A percentile compares a stretch with the other conserved stretches of the same genome.
Evolutionary conservation across 2,113 vertebrate species (phyloP).

Genomic region (Nerophis lumbriciformis): DNA sequence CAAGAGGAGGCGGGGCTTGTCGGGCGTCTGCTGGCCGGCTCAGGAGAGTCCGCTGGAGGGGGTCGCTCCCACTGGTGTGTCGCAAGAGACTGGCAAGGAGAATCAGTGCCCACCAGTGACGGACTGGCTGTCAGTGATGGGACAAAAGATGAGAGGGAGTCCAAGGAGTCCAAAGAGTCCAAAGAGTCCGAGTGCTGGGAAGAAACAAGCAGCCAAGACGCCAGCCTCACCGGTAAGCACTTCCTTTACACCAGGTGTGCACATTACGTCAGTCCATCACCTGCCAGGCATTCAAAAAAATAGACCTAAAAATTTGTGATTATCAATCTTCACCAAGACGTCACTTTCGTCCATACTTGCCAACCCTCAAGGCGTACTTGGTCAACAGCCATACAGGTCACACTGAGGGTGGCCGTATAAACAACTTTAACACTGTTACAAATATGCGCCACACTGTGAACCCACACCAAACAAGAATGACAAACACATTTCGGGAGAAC

Average conservation of each 20-base stretch:
- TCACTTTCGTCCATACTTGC: too few species aligned
- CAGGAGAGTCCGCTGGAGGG: constrained; percentile 23
- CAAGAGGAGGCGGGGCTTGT: constrained; percentile 70
- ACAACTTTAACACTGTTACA: too few species aligned
- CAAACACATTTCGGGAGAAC: too few species aligned
- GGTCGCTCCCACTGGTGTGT: constrained; percentile 20
- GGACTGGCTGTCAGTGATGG: constrained; percentile 86
- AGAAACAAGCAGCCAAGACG: constrained; percentile 67
- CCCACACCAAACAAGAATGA: too few species aligned
- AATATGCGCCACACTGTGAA: too few species aligned
- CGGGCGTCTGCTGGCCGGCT: constrained; percentile 64
- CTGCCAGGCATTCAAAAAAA: too few species aligned
- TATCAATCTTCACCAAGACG: too few species aligned
- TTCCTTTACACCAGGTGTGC: background rate
- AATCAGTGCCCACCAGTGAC: constrained; percentile 76
- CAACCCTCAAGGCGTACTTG: too few species aligned
- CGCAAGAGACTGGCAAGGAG: constrained; percentile 76
- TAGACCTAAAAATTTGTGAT: too few species aligned
- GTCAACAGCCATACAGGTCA: too few species aligned
- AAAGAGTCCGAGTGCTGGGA: constrained; percentile 59
- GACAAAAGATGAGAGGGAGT: constrained; percentile 74
- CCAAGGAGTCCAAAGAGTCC: constrained; percentile 26
- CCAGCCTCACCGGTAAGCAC: constrained; percentile 61
- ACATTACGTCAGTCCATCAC: too few species aligned
- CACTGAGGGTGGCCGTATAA: too few species aligned